Conservation (phyloP, 2,113 vertebrate genomes). For the Chloropsis hardwickii region DNA sequence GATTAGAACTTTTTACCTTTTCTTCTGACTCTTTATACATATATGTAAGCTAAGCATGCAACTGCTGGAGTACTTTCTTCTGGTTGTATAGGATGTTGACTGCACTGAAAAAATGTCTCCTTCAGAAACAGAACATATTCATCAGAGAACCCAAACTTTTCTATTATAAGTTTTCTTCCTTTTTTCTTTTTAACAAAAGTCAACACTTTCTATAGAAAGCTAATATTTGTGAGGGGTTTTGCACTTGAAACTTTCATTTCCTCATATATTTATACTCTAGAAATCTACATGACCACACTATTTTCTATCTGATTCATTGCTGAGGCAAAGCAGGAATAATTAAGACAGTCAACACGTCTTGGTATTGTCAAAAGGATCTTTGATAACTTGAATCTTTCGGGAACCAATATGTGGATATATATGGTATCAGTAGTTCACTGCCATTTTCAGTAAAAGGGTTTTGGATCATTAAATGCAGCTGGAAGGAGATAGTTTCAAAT, state of each 20-base stretch:
- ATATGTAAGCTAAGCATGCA: neutral
- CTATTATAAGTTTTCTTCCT: neutral
- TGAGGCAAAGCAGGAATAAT: neutral
- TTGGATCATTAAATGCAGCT: neutral
- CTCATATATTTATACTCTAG: neutral
- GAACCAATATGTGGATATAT: neutral
- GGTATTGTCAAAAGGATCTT: neutral
- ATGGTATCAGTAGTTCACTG: neutral
- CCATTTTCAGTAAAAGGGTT: neutral
- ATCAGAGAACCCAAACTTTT: neutral
- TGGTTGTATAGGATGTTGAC: neutral
- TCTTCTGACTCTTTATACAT: neutral
- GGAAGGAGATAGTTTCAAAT: neutral
- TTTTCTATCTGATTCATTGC: neutral
- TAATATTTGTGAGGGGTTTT: neutral
- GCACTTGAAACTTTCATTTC: neutral
- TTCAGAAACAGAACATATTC: neutral
- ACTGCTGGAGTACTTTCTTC: neutral
- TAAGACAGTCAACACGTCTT: neutral
- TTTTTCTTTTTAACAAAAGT: neutral
- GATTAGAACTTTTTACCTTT: neutral
- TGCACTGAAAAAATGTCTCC: neutral
- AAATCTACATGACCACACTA: neutral
- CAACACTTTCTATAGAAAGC: neutral
- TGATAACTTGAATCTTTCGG: neutral